Conservation (phyloP, 2,888 invertebrate genomes). For the Atrina japonica region DNA sequence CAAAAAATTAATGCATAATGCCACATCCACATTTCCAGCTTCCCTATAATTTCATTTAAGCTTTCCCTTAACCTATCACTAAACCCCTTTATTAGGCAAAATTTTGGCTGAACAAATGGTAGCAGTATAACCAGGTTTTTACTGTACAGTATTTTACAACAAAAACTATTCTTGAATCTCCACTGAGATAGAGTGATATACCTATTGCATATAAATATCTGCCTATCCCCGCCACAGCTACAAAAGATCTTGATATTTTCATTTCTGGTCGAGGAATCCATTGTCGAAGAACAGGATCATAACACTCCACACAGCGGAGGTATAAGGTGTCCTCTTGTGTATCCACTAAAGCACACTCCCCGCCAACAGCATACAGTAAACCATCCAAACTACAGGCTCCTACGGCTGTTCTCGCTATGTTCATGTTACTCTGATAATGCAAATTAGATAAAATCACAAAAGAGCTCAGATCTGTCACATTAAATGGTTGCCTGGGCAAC, state of each 20-base stretch:
- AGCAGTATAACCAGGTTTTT: no score
- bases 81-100: no score
- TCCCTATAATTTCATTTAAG: no score
- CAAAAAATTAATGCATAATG: no score
- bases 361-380: constrained; percentile 76
- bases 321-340: constrained; percentile 78
- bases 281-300: constrained; percentile 73
- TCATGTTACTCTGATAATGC: constrained; percentile 73
- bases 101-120: no score
- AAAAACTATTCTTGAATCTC: no score
- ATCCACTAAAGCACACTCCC: constrained; percentile 77
- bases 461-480: no score
- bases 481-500: no score
- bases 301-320: constrained; percentile 76
- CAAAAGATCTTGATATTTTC: constrained; percentile 81
- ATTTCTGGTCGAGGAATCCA: constrained; percentile 74
- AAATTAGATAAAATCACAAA: background rate
- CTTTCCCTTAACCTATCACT: no score
- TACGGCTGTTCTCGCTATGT: constrained; percentile 77
- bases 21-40: no score
- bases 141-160: no score
- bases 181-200: no score
- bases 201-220: constrained; percentile 82
- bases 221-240: constrained; percentile 92
- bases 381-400: constrained; percentile 74